Evolutionary conservation across 2,113 vertebrate genomes (phyloP), one percentile per base, ranked within the genome.

Genomic region (Phaethornis superciliosus): DNA sequence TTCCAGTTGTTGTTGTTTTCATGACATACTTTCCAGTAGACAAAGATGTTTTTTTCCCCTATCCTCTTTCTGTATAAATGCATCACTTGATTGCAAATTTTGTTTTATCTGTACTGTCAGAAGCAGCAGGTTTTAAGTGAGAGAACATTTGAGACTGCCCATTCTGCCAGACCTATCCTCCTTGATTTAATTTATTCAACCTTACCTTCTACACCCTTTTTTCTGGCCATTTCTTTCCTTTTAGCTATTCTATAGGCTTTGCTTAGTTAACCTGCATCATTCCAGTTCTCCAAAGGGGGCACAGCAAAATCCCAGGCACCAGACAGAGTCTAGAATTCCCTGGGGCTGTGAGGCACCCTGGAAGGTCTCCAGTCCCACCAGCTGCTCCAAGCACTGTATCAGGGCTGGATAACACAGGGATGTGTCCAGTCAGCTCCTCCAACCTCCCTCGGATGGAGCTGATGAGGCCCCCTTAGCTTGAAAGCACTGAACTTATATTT

Each of bases 201-300:
- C 27, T 47, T 44, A 27, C 12, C 5, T 69, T 64, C 32, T 19
- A 84, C n/a, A 47, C 7, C 11, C 9, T 40, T 65, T 26, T 8
- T 54, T 86, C 44, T 8, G 44, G 33, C 13, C 1, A 5, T 52
- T 70, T 56, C 7, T 69, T 51, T 40, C 12, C 32, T 33, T 52
- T 52, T 51, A 2, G 0, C 15, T 79, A 4, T n/a, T 54, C 21
- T 26, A 2, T 1, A 62, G n/a, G 35, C 7, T 70, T n/a, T 30
- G 4, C 18, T 62, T 12, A n/a, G 8, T 58, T 65, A 54, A 33
- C 9, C 12, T 26, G 14, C 9, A 16, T 27, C 6, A 15, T 63
- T 46, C 27, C 26, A 67, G 27, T 9, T 83, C 62, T 76, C 42
- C 71, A 55, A 40, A 67, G 19, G 7, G 4, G 18, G 16, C 56